Evolutionary conservation across 1,140 invertebrate genomes (phyloP), one percentile per base, ranked within the genome.

Genomic region (Tetragnatha versicolor): DNA sequence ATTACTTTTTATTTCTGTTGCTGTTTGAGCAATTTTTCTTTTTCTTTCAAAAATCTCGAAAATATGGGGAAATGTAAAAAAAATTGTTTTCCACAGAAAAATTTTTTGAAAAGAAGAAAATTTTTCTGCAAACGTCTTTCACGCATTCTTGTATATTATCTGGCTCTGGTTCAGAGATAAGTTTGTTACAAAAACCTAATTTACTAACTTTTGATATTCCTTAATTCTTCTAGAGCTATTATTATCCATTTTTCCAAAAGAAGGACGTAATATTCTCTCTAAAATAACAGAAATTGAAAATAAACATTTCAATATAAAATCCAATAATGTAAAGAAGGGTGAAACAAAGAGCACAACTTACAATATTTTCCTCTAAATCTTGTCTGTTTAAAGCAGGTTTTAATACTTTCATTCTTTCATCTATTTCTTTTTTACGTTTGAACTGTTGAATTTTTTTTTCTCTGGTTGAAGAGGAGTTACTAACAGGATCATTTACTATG

Each of bases 361-460:
- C 91, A 0, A 90, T 88, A 82, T 94, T 92, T 25, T 97, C 95
- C 83, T 95, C 94, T 14, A 83, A 82, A 78, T 84, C 81, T 31
- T 83, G 81, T 60, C 83, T 83, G 51, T 84, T 75, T 9, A 88
- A 81, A 22, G 80, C 88, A 66, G 89, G 86, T 47, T 90, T 89
- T 25, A 96, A 84, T 31, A 87, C 86, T 37, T 88, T 84, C 22
- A 97, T 86, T 85, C 91, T 90, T 6, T 88, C 86, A 82, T 95
- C 90, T 14, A 95, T 85, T 80, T 92, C 91, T 84, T 96, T 96
- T 84, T 91, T 89, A 84, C 93, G 89, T 69, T 91, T 91, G 82
- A 91, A 96, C 55, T 91, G 88, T 83, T 92, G 89, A 53, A 98
- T 92, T 89, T 97, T 95, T 76, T 88, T 87, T 75, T 91, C 89